phyloP scores from a whole-genome alignment of 30 jellyfish, hydroid and myxozoan species.

The Mastigias papua region DNA sequence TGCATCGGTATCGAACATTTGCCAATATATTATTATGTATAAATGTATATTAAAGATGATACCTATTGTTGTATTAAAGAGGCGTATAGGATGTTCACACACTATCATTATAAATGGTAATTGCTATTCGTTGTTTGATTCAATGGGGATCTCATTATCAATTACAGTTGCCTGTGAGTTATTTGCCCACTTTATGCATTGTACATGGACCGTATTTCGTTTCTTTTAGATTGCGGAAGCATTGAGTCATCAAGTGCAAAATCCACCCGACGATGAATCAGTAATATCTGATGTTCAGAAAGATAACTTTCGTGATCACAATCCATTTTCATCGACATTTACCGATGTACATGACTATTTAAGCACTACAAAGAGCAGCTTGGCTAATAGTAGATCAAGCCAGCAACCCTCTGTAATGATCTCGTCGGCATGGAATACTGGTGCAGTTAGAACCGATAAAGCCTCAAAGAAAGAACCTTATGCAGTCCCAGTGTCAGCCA shows the following conservation, averaged over 20 bases:
- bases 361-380: neutral
- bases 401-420: neutral
- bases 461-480: neutral
- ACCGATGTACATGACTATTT: neutral
- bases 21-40: too few relatives aligned
- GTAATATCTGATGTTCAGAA: slow-evolving; percentile 1
- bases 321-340: slow-evolving; percentile 10
- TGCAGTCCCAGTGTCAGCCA: neutral
- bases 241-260: neutral
- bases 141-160: too few relatives aligned
- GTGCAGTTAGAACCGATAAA: neutral
- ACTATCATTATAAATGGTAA: too few relatives aligned
- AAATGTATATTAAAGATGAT: too few relatives aligned
- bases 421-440: neutral
- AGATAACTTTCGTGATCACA: neutral
- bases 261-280: neutral
- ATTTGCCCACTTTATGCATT: neutral
- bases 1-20: too few relatives aligned
- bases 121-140: too few relatives aligned
- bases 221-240: neutral
- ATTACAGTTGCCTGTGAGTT: too few relatives aligned
- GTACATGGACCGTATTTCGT: neutral
- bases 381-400: neutral
- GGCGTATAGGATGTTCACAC: too few relatives aligned
- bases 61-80: too few relatives aligned